Percentiles rank a stretch among this genome's conserved stretches.
Conservation (phyloP, 1,140 invertebrate genomes). For the Varroa destructor region DNA sequence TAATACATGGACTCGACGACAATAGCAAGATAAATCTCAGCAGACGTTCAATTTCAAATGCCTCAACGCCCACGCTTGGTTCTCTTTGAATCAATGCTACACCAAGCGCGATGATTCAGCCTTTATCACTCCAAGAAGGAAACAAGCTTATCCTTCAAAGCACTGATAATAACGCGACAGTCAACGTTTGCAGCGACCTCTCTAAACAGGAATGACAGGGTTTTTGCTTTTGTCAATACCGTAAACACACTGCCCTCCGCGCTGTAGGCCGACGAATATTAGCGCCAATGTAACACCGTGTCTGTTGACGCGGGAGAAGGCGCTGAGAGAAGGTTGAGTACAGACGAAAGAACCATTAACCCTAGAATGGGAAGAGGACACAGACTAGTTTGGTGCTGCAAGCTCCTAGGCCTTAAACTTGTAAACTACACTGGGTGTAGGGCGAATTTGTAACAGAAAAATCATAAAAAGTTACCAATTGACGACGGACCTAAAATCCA, state of each 20-base stretch:
- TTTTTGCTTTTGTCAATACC: not conserved
- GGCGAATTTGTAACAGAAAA: too few relatives aligned
- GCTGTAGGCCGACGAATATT: not conserved
- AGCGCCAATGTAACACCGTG: not conserved
- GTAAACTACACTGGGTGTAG: too few relatives aligned
- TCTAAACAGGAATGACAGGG: not conserved
- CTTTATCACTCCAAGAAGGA: not conserved
- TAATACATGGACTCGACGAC: constrained; percentile 37
- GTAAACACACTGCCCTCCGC: not conserved
- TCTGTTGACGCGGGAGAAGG: not conserved
- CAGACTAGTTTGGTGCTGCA: too few relatives aligned
- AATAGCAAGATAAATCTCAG: constrained; percentile 35
- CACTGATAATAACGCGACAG: not conserved
- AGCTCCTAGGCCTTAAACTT: too few relatives aligned
- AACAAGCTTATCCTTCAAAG: not conserved
- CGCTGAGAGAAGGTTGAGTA: too few relatives aligned
- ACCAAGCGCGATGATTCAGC: not conserved
- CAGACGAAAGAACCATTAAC: too few relatives aligned
- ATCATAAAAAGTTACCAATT: too few relatives aligned
- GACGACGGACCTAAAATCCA: too few relatives aligned
- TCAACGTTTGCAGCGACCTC: not conserved
- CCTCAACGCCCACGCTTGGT: not conserved
- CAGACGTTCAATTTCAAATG: not conserved
- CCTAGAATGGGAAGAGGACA: too few relatives aligned
- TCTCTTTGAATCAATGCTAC: not conserved